Base-by-base conservation (phyloP, 2,113 vertebrate genomes). In the Camelus dromedarius region DNA sequence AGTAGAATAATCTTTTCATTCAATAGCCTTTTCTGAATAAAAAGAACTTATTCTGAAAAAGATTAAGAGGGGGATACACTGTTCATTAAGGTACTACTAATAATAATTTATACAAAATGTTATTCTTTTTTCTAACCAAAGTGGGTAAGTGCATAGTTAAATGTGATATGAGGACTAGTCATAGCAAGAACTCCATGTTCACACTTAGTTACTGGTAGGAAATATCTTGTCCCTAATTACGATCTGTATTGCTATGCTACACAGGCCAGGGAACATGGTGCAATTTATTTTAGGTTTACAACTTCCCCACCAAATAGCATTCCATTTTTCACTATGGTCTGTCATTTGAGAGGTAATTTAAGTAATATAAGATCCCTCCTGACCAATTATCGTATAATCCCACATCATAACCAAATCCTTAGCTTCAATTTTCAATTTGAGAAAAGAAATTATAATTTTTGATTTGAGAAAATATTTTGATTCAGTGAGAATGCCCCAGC, bases 1-100 rank as follows among this genome's bases (percentile, higher is more conserved):
- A 88, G 18, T 6, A 95, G 19, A 81, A 48, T 85, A 67, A 96
- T 95, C 50, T 77, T 86, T 92, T 91, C 42, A 82, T 93, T 83
- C 75, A 87, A 69, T 20, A 93, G 5, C 67, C 14, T 92, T 92
- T 96, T 96, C 73, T 94, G 52, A 90, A 91, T 89, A 38, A 96
- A 98, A 96, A 82, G 6, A 77, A 82, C 42, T 83, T 64, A 64
- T 46, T 89, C 64, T 81, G 54, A 70, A 88, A 85, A 93, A 85
- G 16, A 62, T 54, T 30, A 46, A 46, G 13, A 54, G 16, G 16
- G 16, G 32, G 26, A 62, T 62, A 15, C 13, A 19, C 19, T 75
- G 20, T 81, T 92, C 15, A 76, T 75, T 90, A 93, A 96, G 66
- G 19, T 32, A 87, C 75, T 79, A 75, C 54, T 60, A 89, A 88